phyloP scores from a whole-genome alignment of 53 echinoderm and acorn worm genomes.

The Holothuria scabra region DNA sequence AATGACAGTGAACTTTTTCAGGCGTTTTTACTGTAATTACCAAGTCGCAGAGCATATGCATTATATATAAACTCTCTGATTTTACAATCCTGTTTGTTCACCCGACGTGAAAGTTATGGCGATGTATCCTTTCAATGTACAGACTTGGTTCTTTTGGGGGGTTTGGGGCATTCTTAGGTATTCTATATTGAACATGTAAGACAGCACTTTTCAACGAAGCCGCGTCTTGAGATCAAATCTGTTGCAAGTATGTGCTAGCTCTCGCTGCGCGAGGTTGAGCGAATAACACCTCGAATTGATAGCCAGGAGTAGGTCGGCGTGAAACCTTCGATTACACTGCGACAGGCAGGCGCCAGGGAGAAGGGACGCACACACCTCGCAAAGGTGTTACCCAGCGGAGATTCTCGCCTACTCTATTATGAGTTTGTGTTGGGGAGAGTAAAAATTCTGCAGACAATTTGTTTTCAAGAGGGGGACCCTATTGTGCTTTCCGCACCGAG shows the following conservation, averaged over 20 bases:
- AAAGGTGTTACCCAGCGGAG: slow-evolving; percentile 16
- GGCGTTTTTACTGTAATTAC: no score
- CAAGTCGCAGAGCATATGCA: no score
- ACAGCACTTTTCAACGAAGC: slow-evolving; percentile 7
- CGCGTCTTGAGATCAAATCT: slow-evolving; percentile 16
- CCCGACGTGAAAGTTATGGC: no score
- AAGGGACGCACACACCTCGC: slow-evolving; percentile 8
- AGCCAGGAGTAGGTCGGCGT: slow-evolving; percentile 39
- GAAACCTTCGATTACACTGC: slow-evolving; percentile 34
- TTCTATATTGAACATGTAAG: slow-evolving; percentile 1
- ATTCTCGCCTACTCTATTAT: slow-evolving; percentile 32
- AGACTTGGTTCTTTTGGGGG: no score
- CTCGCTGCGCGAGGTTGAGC: slow-evolving; percentile 1
- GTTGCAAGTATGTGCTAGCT: slow-evolving; percentile 19
- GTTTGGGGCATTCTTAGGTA: no score
- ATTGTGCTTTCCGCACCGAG: neutral
- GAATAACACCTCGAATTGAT: slow-evolving; percentile 30
- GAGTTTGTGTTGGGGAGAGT: slow-evolving; percentile 17
- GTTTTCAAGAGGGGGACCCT: no score
- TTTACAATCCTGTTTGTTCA: no score
- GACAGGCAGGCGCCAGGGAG: slow-evolving; percentile 31
- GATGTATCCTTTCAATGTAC: no score
- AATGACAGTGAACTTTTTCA: no score
- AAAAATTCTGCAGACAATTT: slow-evolving; percentile 15
- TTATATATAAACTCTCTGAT: no score